Conservation (phyloP, 2,113 vertebrate genomes). For the Trogon melanurus region DNA sequence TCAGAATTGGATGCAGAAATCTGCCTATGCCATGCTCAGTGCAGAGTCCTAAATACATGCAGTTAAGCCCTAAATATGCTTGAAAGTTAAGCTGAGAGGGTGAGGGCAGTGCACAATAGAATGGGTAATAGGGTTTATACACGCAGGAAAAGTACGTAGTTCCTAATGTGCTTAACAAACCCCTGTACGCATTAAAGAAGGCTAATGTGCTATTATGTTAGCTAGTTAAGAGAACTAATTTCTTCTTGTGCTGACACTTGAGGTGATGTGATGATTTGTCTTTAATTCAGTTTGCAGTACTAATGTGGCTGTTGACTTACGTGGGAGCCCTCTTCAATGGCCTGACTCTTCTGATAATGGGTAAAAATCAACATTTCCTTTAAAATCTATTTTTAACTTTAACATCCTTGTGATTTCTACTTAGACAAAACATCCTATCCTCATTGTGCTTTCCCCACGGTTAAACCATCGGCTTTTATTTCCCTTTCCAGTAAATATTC, state of each 20-base stretch:
- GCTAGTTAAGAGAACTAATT: not conserved
- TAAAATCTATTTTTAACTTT: not conserved
- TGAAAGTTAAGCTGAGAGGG: not conserved
- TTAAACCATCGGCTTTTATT: not conserved
- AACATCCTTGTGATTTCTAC: not conserved
- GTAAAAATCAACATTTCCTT: constrained; percentile 77
- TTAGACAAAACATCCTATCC: not conserved
- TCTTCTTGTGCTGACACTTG: not conserved
- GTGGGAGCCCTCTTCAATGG: constrained; percentile 98
- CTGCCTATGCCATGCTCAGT: not conserved
- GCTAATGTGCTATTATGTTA: not conserved
- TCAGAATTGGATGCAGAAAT: not conserved
- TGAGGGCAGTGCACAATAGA: not conserved
- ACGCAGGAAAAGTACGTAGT: not conserved
- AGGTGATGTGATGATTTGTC: constrained; percentile 28
- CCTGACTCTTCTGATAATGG: constrained; percentile 96
- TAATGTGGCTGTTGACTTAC: constrained; percentile 99
- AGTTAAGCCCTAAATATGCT: not conserved
- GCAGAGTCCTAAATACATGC: not conserved
- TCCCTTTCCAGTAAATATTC: not conserved
- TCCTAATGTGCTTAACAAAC: not conserved
- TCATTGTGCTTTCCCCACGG: not conserved
- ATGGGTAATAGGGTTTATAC: not conserved
- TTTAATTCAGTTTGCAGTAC: constrained; percentile 91
- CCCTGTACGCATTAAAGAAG: not conserved